phyloP scores from a whole-genome alignment of 1,140 invertebrate species.

The Helicoverpa zea region DNA sequence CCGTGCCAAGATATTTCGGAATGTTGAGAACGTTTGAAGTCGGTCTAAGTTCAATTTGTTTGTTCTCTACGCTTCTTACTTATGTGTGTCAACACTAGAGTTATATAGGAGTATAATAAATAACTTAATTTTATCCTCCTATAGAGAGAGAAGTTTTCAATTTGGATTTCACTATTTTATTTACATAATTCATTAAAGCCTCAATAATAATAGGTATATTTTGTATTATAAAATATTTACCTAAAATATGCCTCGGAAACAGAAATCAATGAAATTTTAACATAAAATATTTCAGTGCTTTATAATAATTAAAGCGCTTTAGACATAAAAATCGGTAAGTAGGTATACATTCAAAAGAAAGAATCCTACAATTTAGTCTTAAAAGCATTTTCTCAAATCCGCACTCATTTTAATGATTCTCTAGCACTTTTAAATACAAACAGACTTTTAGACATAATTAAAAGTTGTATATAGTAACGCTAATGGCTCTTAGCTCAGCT shows the following conservation, averaged over 20 bases:
- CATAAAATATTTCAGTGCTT: too few relatives aligned
- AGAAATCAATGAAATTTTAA: too few relatives aligned
- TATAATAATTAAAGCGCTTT: too few relatives aligned
- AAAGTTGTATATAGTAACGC: neutral
- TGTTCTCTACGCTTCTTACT: neutral
- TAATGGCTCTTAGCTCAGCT: too few relatives aligned
- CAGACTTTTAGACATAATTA: neutral
- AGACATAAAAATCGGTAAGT: too few relatives aligned
- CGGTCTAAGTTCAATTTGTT: constrained; percentile 36
- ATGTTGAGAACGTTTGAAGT: constrained; percentile 19
- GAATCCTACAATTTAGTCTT: neutral
- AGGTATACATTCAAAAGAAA: too few relatives aligned
- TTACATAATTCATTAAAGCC: too few relatives aligned
- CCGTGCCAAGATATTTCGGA: neutral
- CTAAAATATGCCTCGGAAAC: too few relatives aligned
- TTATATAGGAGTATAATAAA: neutral
- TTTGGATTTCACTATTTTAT: neutral
- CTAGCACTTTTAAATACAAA: neutral
- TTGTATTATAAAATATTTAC: too few relatives aligned
- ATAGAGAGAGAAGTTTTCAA: neutral
- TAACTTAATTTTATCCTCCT: neutral
- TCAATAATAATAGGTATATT: too few relatives aligned
- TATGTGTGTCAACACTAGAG: neutral
- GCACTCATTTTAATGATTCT: constrained; percentile 3
- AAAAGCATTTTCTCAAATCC: constrained; percentile 1